Conservation (phyloP, 2,888 invertebrate species). For the Perizoma flavofasciatum region DNA sequence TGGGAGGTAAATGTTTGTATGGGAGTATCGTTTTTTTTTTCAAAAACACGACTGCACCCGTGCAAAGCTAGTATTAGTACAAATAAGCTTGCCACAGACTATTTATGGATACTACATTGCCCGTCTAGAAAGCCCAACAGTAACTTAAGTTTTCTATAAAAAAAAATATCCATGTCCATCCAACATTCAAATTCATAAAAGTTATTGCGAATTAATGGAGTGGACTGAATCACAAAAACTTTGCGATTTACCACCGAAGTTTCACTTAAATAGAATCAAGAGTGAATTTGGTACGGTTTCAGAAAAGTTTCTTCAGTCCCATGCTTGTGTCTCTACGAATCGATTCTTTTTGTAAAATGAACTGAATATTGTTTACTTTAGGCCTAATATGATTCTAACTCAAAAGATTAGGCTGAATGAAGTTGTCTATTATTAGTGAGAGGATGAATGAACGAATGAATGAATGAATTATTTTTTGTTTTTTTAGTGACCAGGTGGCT, state of each 20-base stretch:
- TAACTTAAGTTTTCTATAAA: background rate
- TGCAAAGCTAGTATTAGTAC: background rate
- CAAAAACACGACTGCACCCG: no score
- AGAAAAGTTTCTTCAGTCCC: conserved; percentile 50
- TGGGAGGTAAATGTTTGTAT: no score
- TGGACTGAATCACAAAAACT: conserved; percentile 51
- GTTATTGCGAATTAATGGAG: conserved; percentile 49
- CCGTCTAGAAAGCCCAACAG: no score
- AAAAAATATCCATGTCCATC: conserved; percentile 17
- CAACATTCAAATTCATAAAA: conserved; percentile 36
- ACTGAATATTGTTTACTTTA: background rate
- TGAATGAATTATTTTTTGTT: no score
- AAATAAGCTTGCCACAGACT: no score
- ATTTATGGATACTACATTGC: no score
- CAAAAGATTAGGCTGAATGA: no score
- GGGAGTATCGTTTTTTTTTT: no score
- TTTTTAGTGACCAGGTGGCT: no score
- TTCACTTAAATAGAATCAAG: conserved; percentile 59
- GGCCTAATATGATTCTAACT: no score
- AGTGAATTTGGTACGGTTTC: conserved; percentile 64
- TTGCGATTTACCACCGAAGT: conserved; percentile 54
- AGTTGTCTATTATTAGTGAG: no score
- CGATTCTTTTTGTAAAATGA: background rate
- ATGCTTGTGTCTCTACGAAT: conserved; percentile 6
- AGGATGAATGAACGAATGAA: no score